Percentiles rank a stretch among this genome's conserved stretches.
Evolutionary conservation across 2,888 invertebrate species (phyloP).

Genomic region (Ormia ochracea): DNA sequence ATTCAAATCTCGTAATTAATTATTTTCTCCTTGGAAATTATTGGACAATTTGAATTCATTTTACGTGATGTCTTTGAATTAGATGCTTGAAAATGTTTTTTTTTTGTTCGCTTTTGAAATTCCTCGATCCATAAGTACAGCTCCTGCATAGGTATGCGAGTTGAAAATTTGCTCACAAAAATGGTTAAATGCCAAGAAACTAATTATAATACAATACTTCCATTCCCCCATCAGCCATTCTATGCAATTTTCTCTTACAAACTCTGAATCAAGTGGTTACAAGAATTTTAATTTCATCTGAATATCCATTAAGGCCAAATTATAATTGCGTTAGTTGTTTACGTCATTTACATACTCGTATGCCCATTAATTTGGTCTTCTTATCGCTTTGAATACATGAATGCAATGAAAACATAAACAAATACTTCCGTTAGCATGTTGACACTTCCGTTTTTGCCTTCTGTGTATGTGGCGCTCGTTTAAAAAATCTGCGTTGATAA

Average conservation of each 20-base stretch:
- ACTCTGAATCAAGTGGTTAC: not conserved
- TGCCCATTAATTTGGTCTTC: constrained; percentile 6
- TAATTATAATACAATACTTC: not conserved
- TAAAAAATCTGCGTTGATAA: constrained; percentile 18
- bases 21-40: too few relatives aligned
- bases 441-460: constrained; percentile 45
- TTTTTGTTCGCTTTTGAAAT: too few relatives aligned
- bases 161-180: not conserved
- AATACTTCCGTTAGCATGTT: constrained; percentile 43
- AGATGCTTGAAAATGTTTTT: too few relatives aligned
- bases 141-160: not conserved
- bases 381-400: constrained; percentile 19
- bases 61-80: too few relatives aligned
- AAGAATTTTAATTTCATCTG: not conserved
- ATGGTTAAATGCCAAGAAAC: too few relatives aligned
- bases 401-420: constrained; percentile 29
- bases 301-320: not conserved
- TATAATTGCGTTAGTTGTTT: not conserved
- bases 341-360: constrained; percentile 14
- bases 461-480: constrained; percentile 19
- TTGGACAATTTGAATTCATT: too few relatives aligned
- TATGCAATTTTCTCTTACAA: not conserved
- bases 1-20: too few relatives aligned
- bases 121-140: too few relatives aligned
- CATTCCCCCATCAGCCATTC: not conserved